Percentiles rank a stretch among this genome's conserved stretches.
Evolutionary conservation across 2,113 vertebrate species (phyloP).

Genomic region (Shinisaurus crocodilurus): DNA sequence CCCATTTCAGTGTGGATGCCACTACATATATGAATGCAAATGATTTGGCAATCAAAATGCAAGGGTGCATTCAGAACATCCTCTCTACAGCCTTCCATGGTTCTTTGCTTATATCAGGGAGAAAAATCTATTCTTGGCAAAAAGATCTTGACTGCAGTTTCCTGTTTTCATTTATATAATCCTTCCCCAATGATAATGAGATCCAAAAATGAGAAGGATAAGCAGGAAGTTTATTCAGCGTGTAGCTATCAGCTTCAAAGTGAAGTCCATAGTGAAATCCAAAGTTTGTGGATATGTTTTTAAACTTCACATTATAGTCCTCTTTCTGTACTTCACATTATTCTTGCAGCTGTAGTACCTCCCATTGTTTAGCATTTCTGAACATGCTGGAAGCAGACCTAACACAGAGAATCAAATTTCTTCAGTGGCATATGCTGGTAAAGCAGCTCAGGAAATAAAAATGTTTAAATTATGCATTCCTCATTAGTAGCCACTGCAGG

Average conservation of each 20-base stretch:
- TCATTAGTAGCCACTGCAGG: background rate
- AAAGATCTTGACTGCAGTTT: slow-evolving; percentile 58
- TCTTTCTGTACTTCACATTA: slow-evolving; percentile 38
- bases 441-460: slow-evolving; percentile 44
- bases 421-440: slow-evolving; percentile 45
- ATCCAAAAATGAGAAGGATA: slow-evolving; percentile 27
- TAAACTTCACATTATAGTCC: background rate
- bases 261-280: slow-evolving; percentile 28
- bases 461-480: slow-evolving; percentile 51
- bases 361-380: slow-evolving; percentile 61
- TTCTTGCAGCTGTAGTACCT: slow-evolving; percentile 49
- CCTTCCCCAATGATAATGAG: slow-evolving; percentile 61
- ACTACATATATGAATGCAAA: slow-evolving; percentile 55
- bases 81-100: slow-evolving; percentile 54
- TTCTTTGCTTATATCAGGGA: slow-evolving; percentile 66
- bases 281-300: slow-evolving; percentile 41
- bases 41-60: slow-evolving; percentile 61
- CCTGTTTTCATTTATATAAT: slow-evolving; percentile 66
- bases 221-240: slow-evolving; percentile 29
- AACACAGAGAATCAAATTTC: slow-evolving; percentile 52
- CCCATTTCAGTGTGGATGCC: slow-evolving; percentile 60
- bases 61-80: slow-evolving; percentile 61
- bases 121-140: slow-evolving; percentile 67
- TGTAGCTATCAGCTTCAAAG: slow-evolving; percentile 45
- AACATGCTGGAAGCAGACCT: slow-evolving; percentile 55